Conservation (phyloP, 2,888 invertebrate species). For the Hemistola chrysoprasaria region DNA sequence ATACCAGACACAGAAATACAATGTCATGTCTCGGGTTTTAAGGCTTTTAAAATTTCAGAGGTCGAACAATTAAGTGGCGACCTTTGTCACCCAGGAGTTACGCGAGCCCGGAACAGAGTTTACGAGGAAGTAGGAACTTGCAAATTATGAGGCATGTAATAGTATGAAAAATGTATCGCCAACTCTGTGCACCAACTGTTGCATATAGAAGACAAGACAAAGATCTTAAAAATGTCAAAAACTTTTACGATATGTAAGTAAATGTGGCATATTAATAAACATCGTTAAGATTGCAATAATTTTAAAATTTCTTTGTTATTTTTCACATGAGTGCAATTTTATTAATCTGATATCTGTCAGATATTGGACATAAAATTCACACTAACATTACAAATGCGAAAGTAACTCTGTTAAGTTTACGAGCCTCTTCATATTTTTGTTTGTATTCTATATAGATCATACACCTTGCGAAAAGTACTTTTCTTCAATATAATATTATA, state of each 20-base stretch:
- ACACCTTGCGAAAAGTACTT: too few relatives aligned
- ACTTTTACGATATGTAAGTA: not conserved
- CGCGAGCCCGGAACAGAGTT: slow-evolving; percentile 23
- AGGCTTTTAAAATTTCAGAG: slow-evolving; percentile 21
- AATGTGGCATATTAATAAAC: not conserved
- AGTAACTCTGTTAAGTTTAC: too few relatives aligned
- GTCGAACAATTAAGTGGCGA: slow-evolving; percentile 26
- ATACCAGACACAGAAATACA: slow-evolving; percentile 16
- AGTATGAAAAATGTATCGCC: slow-evolving; percentile 15
- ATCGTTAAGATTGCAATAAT: too few relatives aligned
- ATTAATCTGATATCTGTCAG: too few relatives aligned
- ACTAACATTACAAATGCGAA: too few relatives aligned
- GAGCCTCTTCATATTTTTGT: too few relatives aligned
- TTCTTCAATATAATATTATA: too few relatives aligned
- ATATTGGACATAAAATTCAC: too few relatives aligned
- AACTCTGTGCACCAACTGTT: slow-evolving; percentile 6
- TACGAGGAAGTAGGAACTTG: slow-evolving; percentile 28
- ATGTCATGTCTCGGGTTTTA: slow-evolving; percentile 15
- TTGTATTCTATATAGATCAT: too few relatives aligned
- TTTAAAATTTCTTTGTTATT: too few relatives aligned
- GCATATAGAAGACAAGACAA: slow-evolving; percentile 9
- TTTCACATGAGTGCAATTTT: too few relatives aligned
- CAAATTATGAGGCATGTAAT: slow-evolving; percentile 15
- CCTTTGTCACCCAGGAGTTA: slow-evolving; percentile 24
- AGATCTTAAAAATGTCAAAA: not conserved